Evolutionary conservation across 2,888 invertebrate species (phyloP).

Genomic region (Tholera decimalis): DNA sequence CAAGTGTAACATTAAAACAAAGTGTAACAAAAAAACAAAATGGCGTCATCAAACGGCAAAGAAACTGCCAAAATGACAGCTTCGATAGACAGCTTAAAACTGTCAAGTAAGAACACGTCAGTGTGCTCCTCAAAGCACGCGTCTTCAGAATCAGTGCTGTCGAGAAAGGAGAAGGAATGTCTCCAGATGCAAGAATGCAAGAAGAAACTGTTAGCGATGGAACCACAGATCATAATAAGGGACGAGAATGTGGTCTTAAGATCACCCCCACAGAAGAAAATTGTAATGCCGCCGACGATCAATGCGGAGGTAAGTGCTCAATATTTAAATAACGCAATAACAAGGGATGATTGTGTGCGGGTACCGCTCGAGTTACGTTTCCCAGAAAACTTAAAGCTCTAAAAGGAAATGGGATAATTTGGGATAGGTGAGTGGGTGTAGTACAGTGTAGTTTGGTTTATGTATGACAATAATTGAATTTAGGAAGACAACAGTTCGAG

Average conservation of each 20-base stretch:
- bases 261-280: slow-evolving; percentile 89
- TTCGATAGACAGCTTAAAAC: slow-evolving; percentile 87
- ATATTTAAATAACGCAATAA: slow-evolving; percentile 63
- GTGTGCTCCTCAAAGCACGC: slow-evolving; percentile 86
- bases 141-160: slow-evolving; percentile 87
- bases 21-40: slow-evolving; percentile 67
- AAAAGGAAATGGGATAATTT: slow-evolving; percentile 2
- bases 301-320: slow-evolving; percentile 85
- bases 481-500: too few relatives aligned
- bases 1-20: slow-evolving; percentile 6
- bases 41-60: slow-evolving; percentile 87
- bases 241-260: slow-evolving; percentile 87
- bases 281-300: slow-evolving; percentile 86
- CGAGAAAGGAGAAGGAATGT: slow-evolving; percentile 87
- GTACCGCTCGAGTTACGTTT: slow-evolving; percentile 8
- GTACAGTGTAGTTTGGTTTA: background rate
- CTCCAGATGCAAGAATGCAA: slow-evolving; percentile 89
- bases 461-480: background rate
- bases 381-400: slow-evolving; percentile 16
- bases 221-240: slow-evolving; percentile 88
- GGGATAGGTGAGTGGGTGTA: slow-evolving; percentile 2
- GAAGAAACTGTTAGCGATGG: slow-evolving; percentile 87
- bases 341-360: slow-evolving; percentile 37
- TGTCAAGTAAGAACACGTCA: slow-evolving; percentile 87
- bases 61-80: slow-evolving; percentile 86